These are phyloP conservation scores for Pachyuromys duprasi DNA, from an alignment of 2,797 vertebrate species.

Conservation along the genomic window DNA sequence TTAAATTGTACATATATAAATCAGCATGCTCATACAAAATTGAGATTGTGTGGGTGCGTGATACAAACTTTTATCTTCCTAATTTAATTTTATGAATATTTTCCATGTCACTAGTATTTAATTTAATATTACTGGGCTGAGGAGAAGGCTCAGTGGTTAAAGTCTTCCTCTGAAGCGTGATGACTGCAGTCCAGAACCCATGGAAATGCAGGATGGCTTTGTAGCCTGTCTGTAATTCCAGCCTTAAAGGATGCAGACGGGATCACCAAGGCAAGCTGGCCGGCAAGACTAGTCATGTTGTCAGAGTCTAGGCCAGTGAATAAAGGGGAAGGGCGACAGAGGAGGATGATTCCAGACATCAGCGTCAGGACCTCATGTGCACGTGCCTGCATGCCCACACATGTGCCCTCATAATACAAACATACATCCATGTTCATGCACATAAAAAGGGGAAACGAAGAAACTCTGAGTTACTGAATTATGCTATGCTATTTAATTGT, in stretches of 20 bases:
- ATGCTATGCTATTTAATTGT: not conserved
- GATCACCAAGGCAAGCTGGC: not conserved
- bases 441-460: not conserved
- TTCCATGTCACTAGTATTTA: slow-evolving; percentile 38
- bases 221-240: not conserved
- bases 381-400: not conserved
- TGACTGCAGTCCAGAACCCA: not conserved
- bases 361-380: not conserved
- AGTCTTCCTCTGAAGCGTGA: not conserved
- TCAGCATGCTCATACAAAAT: not conserved
- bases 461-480: not conserved
- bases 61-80: slow-evolving; percentile 32
- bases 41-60: not conserved
- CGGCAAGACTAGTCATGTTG: not conserved
- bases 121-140: not conserved
- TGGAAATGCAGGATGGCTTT: not conserved
- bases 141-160: not conserved
- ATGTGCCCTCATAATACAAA: not conserved
- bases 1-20: not conserved
- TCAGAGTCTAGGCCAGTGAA: not conserved
- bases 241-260: not conserved
- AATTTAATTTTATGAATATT: slow-evolving; percentile 11
- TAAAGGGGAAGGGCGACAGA: not conserved
- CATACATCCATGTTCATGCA: not conserved
- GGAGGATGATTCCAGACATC: not conserved